phyloP scores from a whole-genome alignment of 2,888 invertebrate genomes.

The Labia minor region DNA sequence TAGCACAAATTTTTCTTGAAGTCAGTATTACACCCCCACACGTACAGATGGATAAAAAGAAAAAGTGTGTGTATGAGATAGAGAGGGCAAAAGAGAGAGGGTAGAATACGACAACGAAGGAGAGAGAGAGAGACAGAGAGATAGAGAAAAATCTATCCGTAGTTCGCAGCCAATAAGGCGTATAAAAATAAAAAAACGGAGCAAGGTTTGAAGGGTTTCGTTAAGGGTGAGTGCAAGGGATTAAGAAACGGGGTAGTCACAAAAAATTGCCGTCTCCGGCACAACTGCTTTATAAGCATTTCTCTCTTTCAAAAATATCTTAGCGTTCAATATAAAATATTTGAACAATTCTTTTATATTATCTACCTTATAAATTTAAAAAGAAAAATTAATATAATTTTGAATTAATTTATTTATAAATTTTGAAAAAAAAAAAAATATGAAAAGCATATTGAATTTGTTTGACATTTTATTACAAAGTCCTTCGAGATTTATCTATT shows the following conservation, averaged over 20 bases:
- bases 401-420: too few species aligned
- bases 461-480: too few species aligned
- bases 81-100: background rate
- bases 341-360: background rate
- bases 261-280: background rate
- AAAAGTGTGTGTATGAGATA: background rate
- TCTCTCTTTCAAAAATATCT: background rate
- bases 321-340: background rate
- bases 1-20: slow-evolving; percentile 7
- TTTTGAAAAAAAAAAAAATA: too few species aligned
- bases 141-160: slow-evolving; percentile 1
- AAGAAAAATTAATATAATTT: too few species aligned
- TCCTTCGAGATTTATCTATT: too few species aligned
- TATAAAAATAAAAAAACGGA: background rate
- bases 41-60: too few species aligned
- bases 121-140: too few species aligned
- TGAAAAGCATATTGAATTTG: too few species aligned
- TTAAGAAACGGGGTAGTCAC: background rate
- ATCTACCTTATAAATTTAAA: too few species aligned
- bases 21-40: background rate
- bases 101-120: background rate
- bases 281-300: background rate
- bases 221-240: background rate
- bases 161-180: slow-evolving; percentile 13
- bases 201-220: slow-evolving; percentile 8